phyloP scores from a whole-genome alignment of 1,140 invertebrate species.

The Sycobia sp. region DNA sequence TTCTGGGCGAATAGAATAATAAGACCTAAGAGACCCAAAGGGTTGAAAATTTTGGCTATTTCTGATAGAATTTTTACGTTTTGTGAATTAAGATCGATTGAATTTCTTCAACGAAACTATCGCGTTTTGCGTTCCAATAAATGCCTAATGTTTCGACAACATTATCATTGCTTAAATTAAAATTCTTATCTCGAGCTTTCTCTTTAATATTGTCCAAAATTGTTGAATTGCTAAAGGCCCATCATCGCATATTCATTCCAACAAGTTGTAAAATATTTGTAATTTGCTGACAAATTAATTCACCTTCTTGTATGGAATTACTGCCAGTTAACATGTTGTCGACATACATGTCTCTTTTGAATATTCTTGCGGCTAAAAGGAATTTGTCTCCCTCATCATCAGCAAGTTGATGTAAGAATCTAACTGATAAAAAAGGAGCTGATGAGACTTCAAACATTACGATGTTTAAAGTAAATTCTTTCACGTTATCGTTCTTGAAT shows the following conservation, averaged over 20 bases:
- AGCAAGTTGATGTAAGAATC: constrained; percentile 14
- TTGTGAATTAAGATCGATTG: not conserved
- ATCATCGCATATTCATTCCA: constrained; percentile 2
- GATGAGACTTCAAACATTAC: too few species aligned
- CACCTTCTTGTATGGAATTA: not conserved
- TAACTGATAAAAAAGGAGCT: constrained; percentile 5
- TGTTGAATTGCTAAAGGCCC: not conserved
- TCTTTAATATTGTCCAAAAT: not conserved
- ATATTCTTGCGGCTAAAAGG: constrained; percentile 2
- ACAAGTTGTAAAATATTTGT: not conserved
- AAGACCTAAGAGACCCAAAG: too few species aligned
- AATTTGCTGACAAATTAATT: constrained; percentile 2
- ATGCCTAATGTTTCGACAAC: constrained; percentile 19
- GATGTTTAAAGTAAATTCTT: not conserved
- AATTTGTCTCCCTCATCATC: too few species aligned
- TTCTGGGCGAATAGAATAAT: constrained; percentile 24
- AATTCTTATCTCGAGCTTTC: not conserved
- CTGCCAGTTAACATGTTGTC: constrained; percentile 19
- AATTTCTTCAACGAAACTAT: constrained; percentile 3
- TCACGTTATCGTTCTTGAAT: not conserved
- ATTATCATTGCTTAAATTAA: not conserved
- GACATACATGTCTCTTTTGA: constrained; percentile 15
- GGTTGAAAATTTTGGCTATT: too few species aligned
- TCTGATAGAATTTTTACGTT: too few species aligned
- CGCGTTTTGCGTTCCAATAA: not conserved